Base-by-base conservation (phyloP, 1,140 invertebrate genomes). In the Drosophila dunni region DNA sequence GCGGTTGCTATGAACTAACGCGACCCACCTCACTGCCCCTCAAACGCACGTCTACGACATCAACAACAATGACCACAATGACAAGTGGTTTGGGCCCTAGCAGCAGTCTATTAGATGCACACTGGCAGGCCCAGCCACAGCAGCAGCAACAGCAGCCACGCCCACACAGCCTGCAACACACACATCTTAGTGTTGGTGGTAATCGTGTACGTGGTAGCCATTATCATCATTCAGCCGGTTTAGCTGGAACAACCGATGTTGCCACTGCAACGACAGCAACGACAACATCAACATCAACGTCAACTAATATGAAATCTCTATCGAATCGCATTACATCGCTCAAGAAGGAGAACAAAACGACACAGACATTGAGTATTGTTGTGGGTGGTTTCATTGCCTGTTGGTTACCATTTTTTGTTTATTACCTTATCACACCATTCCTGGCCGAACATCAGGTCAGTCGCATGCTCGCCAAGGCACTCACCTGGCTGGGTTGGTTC, bases 401-500 rank as follows among this genome's bases (percentile, higher is more conserved):
- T 74, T 98, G 97, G 97, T 90, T 97, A 40, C 97, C 97, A 5
- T 98, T 98, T 92, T 99, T 98, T 92, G 94, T 97, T 2, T 95
- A 97, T 48, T 98, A 98, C 90, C 92, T 98, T 9, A 93, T 96
- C 7, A 96, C 95, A 0, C 96, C 97, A 0, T 97, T 97, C 78
- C 84, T 94, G 15, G 93, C 93, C 0, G 93, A 83, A 13, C 92
- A 92, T 45, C 94, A 94, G 57, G 93, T 94, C 2, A 95, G 94
- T 72, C 91, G 93, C 1, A 93, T 95, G 15, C 93, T 97, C 11
- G 97, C 97, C 94, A 95, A 95, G 48, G 94, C 96, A 45, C 93
- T 98, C 38, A 98, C 97, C 0, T 99, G 98, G 98, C 93, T 98
- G 40, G 98, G 96, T 0, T 98, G 98, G 96, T 95, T 98, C 67